Base-by-base conservation (phyloP, 2,888 invertebrate species). In the Criorhina ranunculi region DNA sequence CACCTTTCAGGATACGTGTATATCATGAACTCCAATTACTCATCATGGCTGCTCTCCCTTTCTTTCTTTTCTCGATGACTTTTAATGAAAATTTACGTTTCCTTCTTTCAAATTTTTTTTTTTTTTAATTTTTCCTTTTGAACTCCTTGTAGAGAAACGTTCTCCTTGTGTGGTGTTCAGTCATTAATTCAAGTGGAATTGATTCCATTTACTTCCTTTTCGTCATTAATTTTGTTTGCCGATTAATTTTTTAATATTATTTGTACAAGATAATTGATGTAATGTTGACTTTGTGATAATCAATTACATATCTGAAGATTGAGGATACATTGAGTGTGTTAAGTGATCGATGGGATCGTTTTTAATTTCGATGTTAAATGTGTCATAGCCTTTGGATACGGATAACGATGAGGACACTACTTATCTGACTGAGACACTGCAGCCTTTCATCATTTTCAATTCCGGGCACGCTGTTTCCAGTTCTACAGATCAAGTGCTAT, bases 111-210 rank as follows among this genome's bases (percentile, higher is more conserved):
- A 24, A n/a, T 8, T 15, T 17, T 17, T 44, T 17, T 17, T 8
- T 0, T 44, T 44, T 44, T 44, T 17, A 8, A 44, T 9, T 46
- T 46, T 9, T 46, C 46, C 46, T 4, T 17, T 9, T 9, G 46
- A 46, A 44, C 17, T 8, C 8, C 12, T 17, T 2, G 8, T 15
- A 44, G 17, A 44, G 44, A 2, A 44, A 2, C 44, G 6, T 12
- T 9, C 44, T 44, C 17, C 17, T 44, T 17, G 44, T 24, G 24
- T 17, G 44, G 24, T 17, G 44, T 44, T 17, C 19, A 11, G 46
- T 19, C 46, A 46, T 46, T 19, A 46, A 46, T 46, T 46, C 19
- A 46, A 46, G 19, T 46, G 46, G 9, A 46, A 46, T 46, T 46
- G 46, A 46, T 46, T 46, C 4, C 46, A 19, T 46, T 46, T 19